These are phyloP conservation scores for Antennarius striatus DNA, from an alignment of 2,113 vertebrate genomes.

Conservation along the genomic window DNA sequence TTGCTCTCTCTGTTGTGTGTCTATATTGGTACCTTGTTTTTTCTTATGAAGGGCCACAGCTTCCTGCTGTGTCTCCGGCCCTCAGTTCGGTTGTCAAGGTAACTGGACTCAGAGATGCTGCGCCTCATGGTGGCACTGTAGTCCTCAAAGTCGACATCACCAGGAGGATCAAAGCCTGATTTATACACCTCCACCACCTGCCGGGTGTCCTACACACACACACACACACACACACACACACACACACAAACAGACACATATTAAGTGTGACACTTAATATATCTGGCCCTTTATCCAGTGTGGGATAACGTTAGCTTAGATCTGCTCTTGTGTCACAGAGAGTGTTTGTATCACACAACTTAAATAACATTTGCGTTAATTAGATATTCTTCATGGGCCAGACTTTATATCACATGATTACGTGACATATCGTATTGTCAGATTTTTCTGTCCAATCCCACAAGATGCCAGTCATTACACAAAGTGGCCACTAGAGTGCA, in stretches of 20 bases:
- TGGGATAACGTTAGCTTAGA: too few relatives aligned
- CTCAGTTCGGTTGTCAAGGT: constrained; percentile 87
- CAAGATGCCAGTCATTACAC: too few relatives aligned
- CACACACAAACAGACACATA: not conserved
- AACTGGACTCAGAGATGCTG: constrained; percentile 90
- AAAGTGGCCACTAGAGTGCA: too few relatives aligned
- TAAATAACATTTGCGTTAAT: too few relatives aligned
- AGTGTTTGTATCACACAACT: too few relatives aligned
- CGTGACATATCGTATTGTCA: too few relatives aligned
- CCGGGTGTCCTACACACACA: constrained; percentile 85
- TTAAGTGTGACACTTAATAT: not conserved
- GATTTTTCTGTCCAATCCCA: too few relatives aligned
- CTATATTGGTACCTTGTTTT: constrained; percentile 86
- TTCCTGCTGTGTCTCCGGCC: constrained; percentile 85
- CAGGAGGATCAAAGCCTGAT: constrained; percentile 92
- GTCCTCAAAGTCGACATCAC: constrained; percentile 93
- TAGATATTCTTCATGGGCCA: too few relatives aligned
- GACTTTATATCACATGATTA: too few relatives aligned
- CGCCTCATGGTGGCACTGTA: constrained; percentile 91
- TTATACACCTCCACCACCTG: constrained; percentile 93
- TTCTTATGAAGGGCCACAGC: constrained; percentile 96
- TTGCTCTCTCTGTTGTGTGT: not conserved
- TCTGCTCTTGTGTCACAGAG: too few relatives aligned
- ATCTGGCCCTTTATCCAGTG: too few relatives aligned
- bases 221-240: not conserved